Evolutionary conservation across 2,888 invertebrate species (phyloP).

Genomic region (Lymantria dispar): DNA sequence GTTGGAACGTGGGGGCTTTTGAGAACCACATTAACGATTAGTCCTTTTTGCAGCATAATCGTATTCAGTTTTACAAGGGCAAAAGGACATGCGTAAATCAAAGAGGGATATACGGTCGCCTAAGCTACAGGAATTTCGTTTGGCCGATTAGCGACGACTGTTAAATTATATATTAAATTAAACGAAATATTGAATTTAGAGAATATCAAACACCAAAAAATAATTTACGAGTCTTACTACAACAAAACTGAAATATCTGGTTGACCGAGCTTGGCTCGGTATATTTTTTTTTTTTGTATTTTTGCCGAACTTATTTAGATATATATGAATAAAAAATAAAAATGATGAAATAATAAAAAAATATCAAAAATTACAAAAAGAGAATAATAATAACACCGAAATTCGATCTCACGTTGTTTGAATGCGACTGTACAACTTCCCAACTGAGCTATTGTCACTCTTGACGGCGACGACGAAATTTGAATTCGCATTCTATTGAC

Average conservation of each 20-base stretch:
- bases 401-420: no score
- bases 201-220: neutral
- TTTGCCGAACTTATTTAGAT: no score
- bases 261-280: no score
- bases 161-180: constrained; percentile 45
- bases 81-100: constrained; percentile 41
- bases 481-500: no score
- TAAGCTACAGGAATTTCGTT: constrained; percentile 41
- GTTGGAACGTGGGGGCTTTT: constrained; percentile 33
- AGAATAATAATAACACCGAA: no score
- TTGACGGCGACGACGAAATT: no score
- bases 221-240: neutral
- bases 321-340: no score
- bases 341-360: no score
- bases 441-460: no score
- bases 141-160: constrained; percentile 31
- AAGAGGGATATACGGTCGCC: constrained; percentile 38
- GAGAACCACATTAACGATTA: constrained; percentile 51
- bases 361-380: no score
- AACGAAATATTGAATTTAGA: constrained; percentile 26
- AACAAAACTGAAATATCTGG: neutral
- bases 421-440: no score
- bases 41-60: constrained; percentile 45
- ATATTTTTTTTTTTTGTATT: no score
- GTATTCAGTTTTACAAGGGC: constrained; percentile 40